Percentiles rank a stretch among this genome's conserved stretches.
These are phyloP conservation scores for Siphonodentalium dalli DNA, from an alignment of 2,888 invertebrate species.

Conservation along the genomic window DNA sequence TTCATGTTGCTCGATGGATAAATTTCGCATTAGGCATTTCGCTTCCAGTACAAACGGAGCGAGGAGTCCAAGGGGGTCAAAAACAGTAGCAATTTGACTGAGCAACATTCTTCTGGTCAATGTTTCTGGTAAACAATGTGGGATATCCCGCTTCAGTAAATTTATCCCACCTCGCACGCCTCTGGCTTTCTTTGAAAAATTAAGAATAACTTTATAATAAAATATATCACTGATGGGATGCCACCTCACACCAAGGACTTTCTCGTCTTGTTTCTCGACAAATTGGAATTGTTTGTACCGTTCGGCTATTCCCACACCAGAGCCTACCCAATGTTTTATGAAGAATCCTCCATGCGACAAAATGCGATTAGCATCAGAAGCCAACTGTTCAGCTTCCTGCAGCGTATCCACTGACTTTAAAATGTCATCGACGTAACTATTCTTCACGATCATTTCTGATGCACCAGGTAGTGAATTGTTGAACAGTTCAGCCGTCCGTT, in stretches of 20 bases:
- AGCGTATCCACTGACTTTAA: background rate
- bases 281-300: background rate
- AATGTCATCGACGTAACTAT: conserved; percentile 11
- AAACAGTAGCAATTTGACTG: no score
- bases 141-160: no score
- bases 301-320: background rate
- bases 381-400: background rate
- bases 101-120: no score
- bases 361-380: background rate
- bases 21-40: no score
- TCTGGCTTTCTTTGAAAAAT: background rate
- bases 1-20: no score
- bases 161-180: no score
- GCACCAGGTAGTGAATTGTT: background rate
- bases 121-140: no score
- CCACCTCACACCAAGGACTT: conserved; percentile 2
- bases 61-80: no score
- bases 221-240: background rate
- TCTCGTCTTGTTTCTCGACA: background rate
- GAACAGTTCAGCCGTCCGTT: conserved; percentile 4
- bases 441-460: conserved; percentile 1
- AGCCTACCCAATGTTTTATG: conserved; percentile 8
- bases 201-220: background rate
- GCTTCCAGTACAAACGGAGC: no score
- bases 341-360: conserved; percentile 3